Evolutionary conservation across 1,140 invertebrate genomes (phyloP), one percentile per base, ranked within the genome.

Genomic region (Diuraphis noxia): DNA sequence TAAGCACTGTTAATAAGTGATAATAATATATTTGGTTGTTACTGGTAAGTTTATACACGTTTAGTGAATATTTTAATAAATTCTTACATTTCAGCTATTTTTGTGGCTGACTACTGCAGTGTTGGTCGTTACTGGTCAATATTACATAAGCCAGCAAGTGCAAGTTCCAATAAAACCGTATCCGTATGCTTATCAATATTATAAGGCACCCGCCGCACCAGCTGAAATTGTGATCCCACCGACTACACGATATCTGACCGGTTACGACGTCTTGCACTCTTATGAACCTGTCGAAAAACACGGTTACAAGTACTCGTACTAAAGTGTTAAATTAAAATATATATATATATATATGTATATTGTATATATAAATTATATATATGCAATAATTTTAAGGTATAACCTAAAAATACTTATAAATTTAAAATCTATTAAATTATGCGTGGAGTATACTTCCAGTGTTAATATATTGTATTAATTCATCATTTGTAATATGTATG

Each of bases 261-360:
- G 94, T 89, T 93, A 94, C 92, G 93, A 93, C 88, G 92, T 95
- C 77, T 92, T 94, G 36, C 93, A 94, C 90, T 92, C 93, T 82
- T 93, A 93, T 46, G 94, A 94, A 91, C 94, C 94, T 46, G 94
- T 94, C 81, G 94, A 94, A 92, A 94, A 94, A 92, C 94, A 94
- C 93, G 94, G 94, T 93, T 94, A 94, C 93, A 93, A 92, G 91
- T 93, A 93, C 91, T 92, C 92, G 86, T 93, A 93, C 92, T 93
- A 92, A 87, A 36, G 2, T 2, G 4, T 79, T n/a, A n/a, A 63
- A 63, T 63, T 17, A n/a, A 63, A 63, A 6, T 63, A n/a, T 56
- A 56, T 10, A 63, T 63, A 63, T n/a, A n/a, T n/a, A n/a, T n/a
- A n/a, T n/a, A n/a, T n/a, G n/a, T n/a, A n/a, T n/a, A n/a, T n/a